phyloP scores from a whole-genome alignment of 2,888 invertebrate species.

The Charanyca ferruginea region DNA sequence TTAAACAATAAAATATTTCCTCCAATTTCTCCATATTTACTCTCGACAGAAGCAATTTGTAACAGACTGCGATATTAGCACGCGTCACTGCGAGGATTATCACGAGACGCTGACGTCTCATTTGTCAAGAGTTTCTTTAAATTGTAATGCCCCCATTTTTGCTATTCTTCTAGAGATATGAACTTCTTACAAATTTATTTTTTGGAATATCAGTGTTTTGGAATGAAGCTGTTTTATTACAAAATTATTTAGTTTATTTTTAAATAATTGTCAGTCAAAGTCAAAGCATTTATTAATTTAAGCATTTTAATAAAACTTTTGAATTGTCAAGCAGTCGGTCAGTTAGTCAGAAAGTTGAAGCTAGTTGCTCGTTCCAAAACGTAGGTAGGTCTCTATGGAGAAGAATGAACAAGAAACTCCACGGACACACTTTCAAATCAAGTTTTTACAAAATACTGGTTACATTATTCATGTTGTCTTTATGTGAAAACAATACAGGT shows the following conservation, averaged over 20 bases:
- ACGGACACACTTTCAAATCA: too few species aligned
- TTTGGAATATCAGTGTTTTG: slow-evolving; percentile 9
- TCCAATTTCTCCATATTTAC: slow-evolving; percentile 24
- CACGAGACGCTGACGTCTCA: slow-evolving; percentile 50
- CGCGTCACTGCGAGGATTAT: slow-evolving; percentile 44
- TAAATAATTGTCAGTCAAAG: too few species aligned
- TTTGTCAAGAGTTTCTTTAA: slow-evolving; percentile 54
- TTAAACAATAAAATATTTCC: slow-evolving; percentile 19
- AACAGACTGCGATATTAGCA: slow-evolving; percentile 41
- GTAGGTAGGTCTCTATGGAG: too few species aligned
- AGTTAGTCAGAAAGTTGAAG: too few species aligned
- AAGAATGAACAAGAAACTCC: too few species aligned
- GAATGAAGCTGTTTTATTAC: neutral
- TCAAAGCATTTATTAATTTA: too few species aligned
- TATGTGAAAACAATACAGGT: too few species aligned
- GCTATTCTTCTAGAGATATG: slow-evolving; percentile 9
- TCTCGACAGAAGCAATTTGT: slow-evolving; percentile 30
- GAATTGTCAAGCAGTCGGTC: too few species aligned
- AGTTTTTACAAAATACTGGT: too few species aligned
- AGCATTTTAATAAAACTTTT: too few species aligned
- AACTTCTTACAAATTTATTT: slow-evolving; percentile 16
- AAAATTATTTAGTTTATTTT: neutral
- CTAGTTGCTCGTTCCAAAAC: too few species aligned
- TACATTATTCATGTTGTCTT: too few species aligned
- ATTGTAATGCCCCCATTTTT: slow-evolving; percentile 33